phyloP scores from a whole-genome alignment of 2,113 vertebrate genomes.

The Loxodonta africana region DNA sequence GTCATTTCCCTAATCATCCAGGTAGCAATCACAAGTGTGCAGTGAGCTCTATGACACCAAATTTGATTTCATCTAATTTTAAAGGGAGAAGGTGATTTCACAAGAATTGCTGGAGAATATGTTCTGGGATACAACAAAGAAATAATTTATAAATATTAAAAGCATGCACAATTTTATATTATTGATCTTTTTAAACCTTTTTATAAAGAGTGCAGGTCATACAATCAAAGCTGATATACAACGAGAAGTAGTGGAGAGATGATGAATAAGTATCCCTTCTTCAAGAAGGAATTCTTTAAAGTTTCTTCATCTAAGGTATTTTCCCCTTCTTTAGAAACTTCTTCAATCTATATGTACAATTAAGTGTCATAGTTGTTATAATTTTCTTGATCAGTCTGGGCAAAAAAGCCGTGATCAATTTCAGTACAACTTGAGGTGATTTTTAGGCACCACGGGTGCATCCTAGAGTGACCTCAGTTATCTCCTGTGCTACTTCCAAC shows the following conservation, averaged over 20 bases:
- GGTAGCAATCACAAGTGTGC: not conserved
- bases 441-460: not conserved
- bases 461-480: not conserved
- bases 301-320: not conserved
- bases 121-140: not conserved
- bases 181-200: not conserved
- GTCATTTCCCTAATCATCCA: not conserved
- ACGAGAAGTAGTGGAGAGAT: not conserved
- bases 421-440: not conserved
- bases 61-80: not conserved
- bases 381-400: not conserved
- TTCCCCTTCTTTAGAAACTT: not conserved
- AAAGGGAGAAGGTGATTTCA: not conserved
- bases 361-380: not conserved
- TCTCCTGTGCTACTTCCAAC: not conserved
- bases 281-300: not conserved
- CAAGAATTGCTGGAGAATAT: not conserved
- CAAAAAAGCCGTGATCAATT: not conserved
- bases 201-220: not conserved
- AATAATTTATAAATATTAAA: conserved; percentile 16
- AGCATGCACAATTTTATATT: not conserved
- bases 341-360: not conserved
- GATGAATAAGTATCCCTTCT: not conserved
- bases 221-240: not conserved
- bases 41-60: not conserved